A percentile compares a stretch with the other conserved stretches of the same genome.
Evolutionary conservation across 1,140 invertebrate genomes (phyloP).

Genomic region (Bombus pyrosoma): DNA sequence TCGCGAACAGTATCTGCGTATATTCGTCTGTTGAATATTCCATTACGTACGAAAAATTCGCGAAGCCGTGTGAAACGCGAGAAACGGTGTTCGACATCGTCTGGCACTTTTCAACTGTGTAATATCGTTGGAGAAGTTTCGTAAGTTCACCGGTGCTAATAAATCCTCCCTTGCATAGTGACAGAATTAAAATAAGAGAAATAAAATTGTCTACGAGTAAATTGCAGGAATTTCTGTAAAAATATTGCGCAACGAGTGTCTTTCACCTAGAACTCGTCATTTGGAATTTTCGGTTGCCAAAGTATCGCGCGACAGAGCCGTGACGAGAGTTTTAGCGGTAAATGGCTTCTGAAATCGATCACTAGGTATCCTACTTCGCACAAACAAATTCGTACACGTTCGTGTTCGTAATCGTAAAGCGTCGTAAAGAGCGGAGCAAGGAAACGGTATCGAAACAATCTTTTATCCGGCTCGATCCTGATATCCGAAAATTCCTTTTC

Average conservation of each 20-base stretch:
- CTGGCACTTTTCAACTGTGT: too few species aligned
- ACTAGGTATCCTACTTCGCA: accelerated
- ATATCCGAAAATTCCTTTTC: neutral
- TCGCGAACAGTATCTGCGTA: neutral
- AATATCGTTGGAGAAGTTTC: neutral
- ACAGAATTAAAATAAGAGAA: too few species aligned
- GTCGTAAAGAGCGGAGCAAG: neutral
- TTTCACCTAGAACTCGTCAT: too few species aligned
- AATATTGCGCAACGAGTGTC: too few species aligned
- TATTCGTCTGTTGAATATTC: neutral
- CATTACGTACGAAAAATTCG: neutral
- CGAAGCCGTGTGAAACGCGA: neutral
- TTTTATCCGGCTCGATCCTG: neutral
- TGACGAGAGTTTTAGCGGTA: too few species aligned
- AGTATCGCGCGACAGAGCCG: too few species aligned
- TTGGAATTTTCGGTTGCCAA: too few species aligned
- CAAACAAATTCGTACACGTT: too few species aligned
- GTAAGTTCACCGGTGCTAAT: accelerated
- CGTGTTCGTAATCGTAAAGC: neutral
- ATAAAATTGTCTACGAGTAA: too few species aligned
- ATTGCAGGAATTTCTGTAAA: accelerated
- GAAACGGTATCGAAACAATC: neutral
- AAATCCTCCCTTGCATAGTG: too few species aligned
- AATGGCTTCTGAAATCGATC: too few species aligned
- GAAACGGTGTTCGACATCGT: neutral